phyloP scores from a whole-genome alignment of 1,140 invertebrate genomes.

The Aphaenogaster rudis region DNA sequence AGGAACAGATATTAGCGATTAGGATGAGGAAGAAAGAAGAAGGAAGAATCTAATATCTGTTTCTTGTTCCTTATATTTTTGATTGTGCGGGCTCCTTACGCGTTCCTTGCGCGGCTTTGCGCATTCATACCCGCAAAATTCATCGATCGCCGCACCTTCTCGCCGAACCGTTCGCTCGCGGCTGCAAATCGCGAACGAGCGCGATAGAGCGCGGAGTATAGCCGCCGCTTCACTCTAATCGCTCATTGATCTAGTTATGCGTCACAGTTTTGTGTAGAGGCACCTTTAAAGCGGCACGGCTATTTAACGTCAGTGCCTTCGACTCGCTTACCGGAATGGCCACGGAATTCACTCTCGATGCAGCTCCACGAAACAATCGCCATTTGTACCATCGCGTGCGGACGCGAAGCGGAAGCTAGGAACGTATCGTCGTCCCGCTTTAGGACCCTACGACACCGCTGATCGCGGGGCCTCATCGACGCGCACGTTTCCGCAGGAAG shows the following conservation, averaged over 20 bases:
- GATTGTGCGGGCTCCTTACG: background rate
- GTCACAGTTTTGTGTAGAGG: background rate
- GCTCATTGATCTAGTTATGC: constrained; percentile 43
- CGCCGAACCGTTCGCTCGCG: background rate
- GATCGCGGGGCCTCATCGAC: background rate
- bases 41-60: too few relatives aligned
- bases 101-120: constrained; percentile 24
- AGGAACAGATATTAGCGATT: too few relatives aligned
- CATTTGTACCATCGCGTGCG: constrained; percentile 29
- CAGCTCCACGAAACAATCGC: constrained; percentile 22
- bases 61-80: too few relatives aligned
- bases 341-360: constrained; percentile 36
- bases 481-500: background rate
- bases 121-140: constrained; percentile 45
- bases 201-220: background rate
- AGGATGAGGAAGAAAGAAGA: too few relatives aligned
- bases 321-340: background rate
- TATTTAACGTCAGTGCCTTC: background rate
- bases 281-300: background rate
- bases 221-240: constrained; percentile 11
- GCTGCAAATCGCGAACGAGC: constrained; percentile 7
- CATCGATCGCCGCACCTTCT: constrained; percentile 45
- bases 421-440: background rate
- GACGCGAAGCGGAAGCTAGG: background rate
- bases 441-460: background rate